Conservation (phyloP, 2,797 vertebrate genomes). For the Syngnathus acus region DNA sequence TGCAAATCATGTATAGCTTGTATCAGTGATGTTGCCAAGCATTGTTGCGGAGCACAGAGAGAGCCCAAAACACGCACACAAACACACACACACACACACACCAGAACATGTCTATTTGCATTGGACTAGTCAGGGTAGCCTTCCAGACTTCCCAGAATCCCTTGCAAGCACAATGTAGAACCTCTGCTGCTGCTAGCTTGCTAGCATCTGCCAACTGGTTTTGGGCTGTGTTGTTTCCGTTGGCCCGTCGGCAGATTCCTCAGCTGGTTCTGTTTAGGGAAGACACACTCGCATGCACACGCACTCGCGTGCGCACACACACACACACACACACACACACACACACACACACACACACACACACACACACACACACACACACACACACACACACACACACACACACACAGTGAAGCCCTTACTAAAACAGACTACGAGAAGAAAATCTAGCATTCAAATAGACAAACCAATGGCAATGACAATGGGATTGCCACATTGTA, state of each 20-base stretch:
- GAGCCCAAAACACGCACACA: not conserved
- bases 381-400: not conserved
- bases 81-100: not conserved
- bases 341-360: not conserved
- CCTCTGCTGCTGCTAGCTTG: not conserved
- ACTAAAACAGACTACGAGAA: not conserved
- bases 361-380: not conserved
- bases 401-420: not conserved
- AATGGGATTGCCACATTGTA: not conserved
- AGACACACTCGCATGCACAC: not conserved
- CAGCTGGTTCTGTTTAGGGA: conserved; percentile 11
- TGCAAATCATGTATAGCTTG: not conserved
- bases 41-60: not conserved
- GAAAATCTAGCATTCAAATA: not conserved
- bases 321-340: not conserved
- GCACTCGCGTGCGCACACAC: too few relatives aligned
- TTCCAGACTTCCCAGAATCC: not conserved
- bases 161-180: not conserved
- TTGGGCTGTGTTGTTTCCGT: not conserved
- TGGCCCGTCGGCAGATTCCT: conserved; percentile 5
- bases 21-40: not conserved
- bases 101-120: not conserved
- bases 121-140: not conserved
- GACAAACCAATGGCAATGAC: not conserved
- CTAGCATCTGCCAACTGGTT: conserved; percentile 5